These are phyloP conservation scores for Zaprionus bogoriensis DNA, from an alignment of 2,888 invertebrate genomes.

Conservation along the genomic window DNA sequence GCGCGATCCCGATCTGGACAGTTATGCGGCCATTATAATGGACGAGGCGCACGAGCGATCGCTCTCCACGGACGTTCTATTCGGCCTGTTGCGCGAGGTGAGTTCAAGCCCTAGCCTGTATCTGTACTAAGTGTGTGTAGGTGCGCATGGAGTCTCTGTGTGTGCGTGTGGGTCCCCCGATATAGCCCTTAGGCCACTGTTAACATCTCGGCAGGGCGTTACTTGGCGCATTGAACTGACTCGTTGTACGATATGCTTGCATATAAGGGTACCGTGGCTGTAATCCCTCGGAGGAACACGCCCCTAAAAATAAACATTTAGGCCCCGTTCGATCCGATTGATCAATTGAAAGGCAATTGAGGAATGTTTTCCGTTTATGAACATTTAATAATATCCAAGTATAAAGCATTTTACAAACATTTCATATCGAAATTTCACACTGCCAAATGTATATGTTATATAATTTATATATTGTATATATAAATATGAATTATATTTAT, in stretches of 20 bases:
- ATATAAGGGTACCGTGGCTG: too few relatives aligned
- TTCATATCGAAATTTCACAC: slow-evolving; percentile 59
- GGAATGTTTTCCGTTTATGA: slow-evolving; percentile 46
- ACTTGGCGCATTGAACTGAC: too few relatives aligned
- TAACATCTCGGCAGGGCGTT: too few relatives aligned
- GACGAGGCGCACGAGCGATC: slow-evolving; percentile 99
- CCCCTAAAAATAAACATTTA: too few relatives aligned
- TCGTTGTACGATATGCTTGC: too few relatives aligned
- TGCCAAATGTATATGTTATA: slow-evolving; percentile 54
- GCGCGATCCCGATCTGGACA: slow-evolving; percentile 97
- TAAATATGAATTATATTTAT: not conserved
- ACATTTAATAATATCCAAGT: slow-evolving; percentile 73
- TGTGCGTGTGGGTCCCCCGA: not conserved
- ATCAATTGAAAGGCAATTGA: too few relatives aligned
- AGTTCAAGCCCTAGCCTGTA: slow-evolving; percentile 79
- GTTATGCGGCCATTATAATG: slow-evolving; percentile 99
- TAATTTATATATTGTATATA: slow-evolving; percentile 31
- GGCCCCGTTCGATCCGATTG: too few relatives aligned
- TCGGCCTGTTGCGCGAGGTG: slow-evolving; percentile 96
- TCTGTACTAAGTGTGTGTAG: not conserved
- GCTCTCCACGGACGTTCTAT: slow-evolving; percentile 98
- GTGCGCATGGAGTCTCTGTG: too few relatives aligned
- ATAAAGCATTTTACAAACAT: slow-evolving; percentile 73
- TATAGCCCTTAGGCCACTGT: too few relatives aligned
- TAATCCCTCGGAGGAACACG: too few relatives aligned